Base-by-base conservation (phyloP, 2,888 invertebrate genomes). In the Hyposoter dolosus region DNA sequence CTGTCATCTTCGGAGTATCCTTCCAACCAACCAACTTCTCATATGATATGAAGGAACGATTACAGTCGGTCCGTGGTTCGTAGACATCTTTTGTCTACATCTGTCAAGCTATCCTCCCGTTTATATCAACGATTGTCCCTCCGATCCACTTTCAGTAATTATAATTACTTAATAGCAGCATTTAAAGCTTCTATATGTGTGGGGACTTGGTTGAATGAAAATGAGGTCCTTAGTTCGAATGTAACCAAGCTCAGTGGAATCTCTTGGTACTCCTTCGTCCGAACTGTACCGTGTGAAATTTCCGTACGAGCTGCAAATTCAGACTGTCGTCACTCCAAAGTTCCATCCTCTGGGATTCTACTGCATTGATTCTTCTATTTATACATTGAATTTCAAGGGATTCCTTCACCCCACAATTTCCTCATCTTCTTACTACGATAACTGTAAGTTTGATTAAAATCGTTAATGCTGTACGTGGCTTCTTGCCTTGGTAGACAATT, bases 121-220 rank as follows among this genome's bases (percentile, higher is more conserved):
- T 80, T 2, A 75, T 45, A 53, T 43, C 66, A 43, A 40, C 19
- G 53, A 60, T n/a, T 47, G 43, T 60, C 7, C 17, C 45, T 19
- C 43, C 5, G 23, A 75, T 50, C 74, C 80, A 83, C 77, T 86
- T 60, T 6, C 66, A 32, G 47, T 80, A 74, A 77, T 86, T 86
- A 83, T 74, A 86, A 83, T 83, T 72, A 83, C 77, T 83, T 86
- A 72, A 86, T 86, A 63, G 43, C 47, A 15, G 72, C 77, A 81
- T 81, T 81, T 69, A 47, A 53, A 32, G 47, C 56, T 35, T 47
- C 66, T 28, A 32, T 65, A 65, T 45, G 43, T 71, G 17, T 19
- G 50, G 3, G n/a, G 69, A 19, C 45, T 72, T 65, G 56, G 28
- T 28, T 40, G 72, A 28, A 72, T 76, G 40, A 12, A 53, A 68